A percentile compares a stretch with the other conserved stretches of the same genome.
phyloP scores from a whole-genome alignment of 2,797 vertebrate genomes.

The Lycodopsis pacificus region DNA sequence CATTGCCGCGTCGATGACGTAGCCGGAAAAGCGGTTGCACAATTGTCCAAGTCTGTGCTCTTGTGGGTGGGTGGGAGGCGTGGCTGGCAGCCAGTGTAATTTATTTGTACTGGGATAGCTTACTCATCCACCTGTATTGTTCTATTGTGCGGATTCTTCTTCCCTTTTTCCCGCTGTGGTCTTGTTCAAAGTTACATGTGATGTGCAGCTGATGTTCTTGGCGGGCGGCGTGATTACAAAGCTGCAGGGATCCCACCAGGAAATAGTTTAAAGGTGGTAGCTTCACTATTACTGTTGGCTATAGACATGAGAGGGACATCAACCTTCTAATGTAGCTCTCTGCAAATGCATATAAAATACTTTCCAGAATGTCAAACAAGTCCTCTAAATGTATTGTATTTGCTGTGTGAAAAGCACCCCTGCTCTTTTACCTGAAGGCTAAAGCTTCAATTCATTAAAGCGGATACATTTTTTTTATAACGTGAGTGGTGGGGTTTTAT shows the following conservation, averaged over 20 bases:
- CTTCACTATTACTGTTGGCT: no score
- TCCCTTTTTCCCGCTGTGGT: conserved; percentile 45
- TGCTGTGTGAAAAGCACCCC: not conserved
- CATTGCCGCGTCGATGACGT: conserved; percentile 47
- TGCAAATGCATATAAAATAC: not conserved
- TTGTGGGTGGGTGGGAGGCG: conserved; percentile 48
- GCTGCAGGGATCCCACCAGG: not conserved
- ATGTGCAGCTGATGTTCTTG: not conserved
- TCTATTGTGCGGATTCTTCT: conserved; percentile 32
- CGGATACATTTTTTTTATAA: not conserved
- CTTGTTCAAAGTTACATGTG: not conserved
- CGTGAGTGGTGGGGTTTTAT: not conserved
- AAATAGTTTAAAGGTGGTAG: conserved; percentile 1
- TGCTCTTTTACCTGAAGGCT: not conserved
- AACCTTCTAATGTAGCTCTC: no score
- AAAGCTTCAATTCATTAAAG: not conserved
- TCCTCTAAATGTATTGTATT: not conserved
- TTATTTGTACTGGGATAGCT: conserved; percentile 19
- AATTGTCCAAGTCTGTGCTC: conserved; percentile 44
- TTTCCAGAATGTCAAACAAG: not conserved
- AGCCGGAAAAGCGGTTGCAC: conserved; percentile 40
- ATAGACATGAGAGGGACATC: no score
- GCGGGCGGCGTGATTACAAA: not conserved
- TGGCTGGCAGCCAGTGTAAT: conserved; percentile 40
- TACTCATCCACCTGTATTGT: conserved; percentile 63